phyloP scores from a whole-genome alignment of 2,888 invertebrate genomes.

The Polylopha cassiicola region DNA sequence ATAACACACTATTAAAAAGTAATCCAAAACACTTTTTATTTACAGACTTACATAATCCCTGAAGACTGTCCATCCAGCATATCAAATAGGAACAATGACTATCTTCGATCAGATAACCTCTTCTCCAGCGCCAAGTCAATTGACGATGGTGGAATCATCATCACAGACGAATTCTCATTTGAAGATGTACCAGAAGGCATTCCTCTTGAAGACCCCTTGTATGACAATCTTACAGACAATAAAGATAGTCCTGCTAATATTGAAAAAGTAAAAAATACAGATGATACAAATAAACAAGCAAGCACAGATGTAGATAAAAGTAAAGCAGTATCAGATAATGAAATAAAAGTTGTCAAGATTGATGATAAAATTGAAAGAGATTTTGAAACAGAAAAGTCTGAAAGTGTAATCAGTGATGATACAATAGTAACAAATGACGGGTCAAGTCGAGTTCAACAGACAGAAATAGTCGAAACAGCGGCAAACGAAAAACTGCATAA shows the following conservation, averaged over 20 bases:
- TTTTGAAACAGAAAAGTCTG: not conserved
- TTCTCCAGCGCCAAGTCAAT: slow-evolving; percentile 52
- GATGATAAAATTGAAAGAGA: slow-evolving; percentile 10
- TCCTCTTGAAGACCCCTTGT: slow-evolving; percentile 61
- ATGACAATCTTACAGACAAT: slow-evolving; percentile 48
- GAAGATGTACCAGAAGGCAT: slow-evolving; percentile 65
- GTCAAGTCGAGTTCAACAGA: not conserved
- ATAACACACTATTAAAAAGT: no score
- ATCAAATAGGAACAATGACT: slow-evolving; percentile 42
- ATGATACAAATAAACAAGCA: not conserved
- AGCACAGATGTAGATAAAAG: slow-evolving; percentile 8
- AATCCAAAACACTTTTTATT: no score
- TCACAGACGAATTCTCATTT: slow-evolving; percentile 54
- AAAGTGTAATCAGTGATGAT: slow-evolving; percentile 9
- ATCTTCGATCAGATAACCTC: slow-evolving; percentile 51
- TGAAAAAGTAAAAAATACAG: slow-evolving; percentile 7
- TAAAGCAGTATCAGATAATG: slow-evolving; percentile 16
- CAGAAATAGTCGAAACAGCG: not conserved
- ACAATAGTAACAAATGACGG: slow-evolving; percentile 14
- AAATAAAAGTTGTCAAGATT: slow-evolving; percentile 16
- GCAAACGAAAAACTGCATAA: no score
- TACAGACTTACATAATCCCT: slow-evolving; percentile 64
- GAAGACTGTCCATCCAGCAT: slow-evolving; percentile 62
- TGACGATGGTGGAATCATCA: slow-evolving; percentile 51
- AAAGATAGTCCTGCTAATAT: slow-evolving; percentile 26